Conservation (phyloP, 2,113 vertebrate species). For the Dendrocopos noguchii region DNA sequence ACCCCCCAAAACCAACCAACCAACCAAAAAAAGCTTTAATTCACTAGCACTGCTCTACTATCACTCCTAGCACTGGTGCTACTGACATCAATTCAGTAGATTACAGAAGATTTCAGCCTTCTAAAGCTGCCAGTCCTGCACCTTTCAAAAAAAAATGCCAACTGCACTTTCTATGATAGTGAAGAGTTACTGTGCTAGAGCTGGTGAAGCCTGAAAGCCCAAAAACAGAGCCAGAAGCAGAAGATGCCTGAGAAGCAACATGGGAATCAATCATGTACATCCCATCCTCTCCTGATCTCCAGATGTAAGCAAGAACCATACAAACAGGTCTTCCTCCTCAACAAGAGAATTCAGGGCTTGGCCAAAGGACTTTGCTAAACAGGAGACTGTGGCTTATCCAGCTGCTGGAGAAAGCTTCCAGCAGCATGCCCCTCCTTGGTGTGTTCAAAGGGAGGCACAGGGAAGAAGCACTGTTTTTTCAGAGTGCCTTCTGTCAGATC, state of each 20-base stretch:
- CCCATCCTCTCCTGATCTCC: not conserved
- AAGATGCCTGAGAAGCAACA: not conserved
- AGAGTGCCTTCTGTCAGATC: not conserved
- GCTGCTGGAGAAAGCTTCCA: not conserved
- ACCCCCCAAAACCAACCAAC: too few relatives aligned
- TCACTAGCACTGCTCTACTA: slow-evolving; percentile 17
- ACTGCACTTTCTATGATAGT: slow-evolving; percentile 5
- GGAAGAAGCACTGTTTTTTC: not conserved
- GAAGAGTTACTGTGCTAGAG: not conserved
- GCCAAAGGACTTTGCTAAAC: not conserved
- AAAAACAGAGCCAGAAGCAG: not conserved
- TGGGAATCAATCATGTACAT: not conserved
- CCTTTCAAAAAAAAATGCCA: slow-evolving; percentile 41
- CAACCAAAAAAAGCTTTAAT: not conserved
- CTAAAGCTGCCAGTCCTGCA: slow-evolving; percentile 31
- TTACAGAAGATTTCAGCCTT: slow-evolving; percentile 30
- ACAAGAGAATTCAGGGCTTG: not conserved
- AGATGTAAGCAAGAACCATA: not conserved
- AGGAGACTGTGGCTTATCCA: not conserved
- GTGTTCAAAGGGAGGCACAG: not conserved
- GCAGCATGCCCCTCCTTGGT: not conserved
- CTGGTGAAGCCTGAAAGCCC: not conserved
- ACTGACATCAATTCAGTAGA: slow-evolving; percentile 21
- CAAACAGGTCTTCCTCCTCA: not conserved
- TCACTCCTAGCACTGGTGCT: not conserved